Conservation (phyloP, 1,140 invertebrate species). For the Hydropsyche tenuis region DNA sequence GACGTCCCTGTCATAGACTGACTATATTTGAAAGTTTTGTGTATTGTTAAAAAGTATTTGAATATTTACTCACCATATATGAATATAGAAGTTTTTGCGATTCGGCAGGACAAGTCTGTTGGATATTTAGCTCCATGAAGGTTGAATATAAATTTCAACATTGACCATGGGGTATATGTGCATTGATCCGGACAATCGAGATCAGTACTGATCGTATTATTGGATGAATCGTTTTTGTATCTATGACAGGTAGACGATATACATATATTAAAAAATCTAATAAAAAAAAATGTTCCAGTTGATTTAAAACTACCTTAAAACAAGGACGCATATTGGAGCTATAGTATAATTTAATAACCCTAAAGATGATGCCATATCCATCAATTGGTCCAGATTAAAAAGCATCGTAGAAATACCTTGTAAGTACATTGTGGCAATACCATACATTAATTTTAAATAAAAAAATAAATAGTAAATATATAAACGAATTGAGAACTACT, state of each 20-base stretch:
- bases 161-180: slow-evolving; percentile 48
- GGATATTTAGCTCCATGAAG: slow-evolving; percentile 60
- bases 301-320: slow-evolving; percentile 70
- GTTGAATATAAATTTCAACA: slow-evolving; percentile 62
- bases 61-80: slow-evolving; percentile 63
- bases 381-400: slow-evolving; percentile 86
- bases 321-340: slow-evolving; percentile 86
- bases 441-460: background rate
- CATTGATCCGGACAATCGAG: slow-evolving; percentile 47
- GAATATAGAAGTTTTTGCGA: slow-evolving; percentile 66
- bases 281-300: background rate
- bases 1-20: too few species aligned
- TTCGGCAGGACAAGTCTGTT: slow-evolving; percentile 63
- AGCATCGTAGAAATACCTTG: slow-evolving; percentile 82
- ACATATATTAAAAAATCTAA: slow-evolving; percentile 4
- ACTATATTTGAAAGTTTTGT: too few species aligned
- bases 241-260: slow-evolving; percentile 29
- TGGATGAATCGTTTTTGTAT: slow-evolving; percentile 32
- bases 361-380: slow-evolving; percentile 96
- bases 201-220: slow-evolving; percentile 41
- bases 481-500: slow-evolving; percentile 53
- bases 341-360: slow-evolving; percentile 92
- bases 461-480: background rate
- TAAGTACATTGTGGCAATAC: slow-evolving; percentile 43
- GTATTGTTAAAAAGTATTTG: too few species aligned